Evolutionary conservation across 2,113 vertebrate species (phyloP).

Genomic region (Bos taurus): DNA sequence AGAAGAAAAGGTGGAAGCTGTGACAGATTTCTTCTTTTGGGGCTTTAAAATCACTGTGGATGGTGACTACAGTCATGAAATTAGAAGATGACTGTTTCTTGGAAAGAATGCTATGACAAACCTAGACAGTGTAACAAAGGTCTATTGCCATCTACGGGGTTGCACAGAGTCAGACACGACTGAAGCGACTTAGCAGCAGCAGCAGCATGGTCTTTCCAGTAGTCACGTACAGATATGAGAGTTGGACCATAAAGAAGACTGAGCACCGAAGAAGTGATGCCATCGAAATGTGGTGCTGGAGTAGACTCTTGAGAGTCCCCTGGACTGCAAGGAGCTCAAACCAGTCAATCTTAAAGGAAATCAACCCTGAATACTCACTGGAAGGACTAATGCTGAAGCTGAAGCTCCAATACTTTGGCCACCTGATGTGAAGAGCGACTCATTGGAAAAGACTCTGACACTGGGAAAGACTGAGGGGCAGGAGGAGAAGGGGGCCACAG

Average conservation of each 20-base stretch:
- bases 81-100: background rate
- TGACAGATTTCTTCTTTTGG: background rate
- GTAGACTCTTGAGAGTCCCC: background rate
- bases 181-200: no score
- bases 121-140: background rate
- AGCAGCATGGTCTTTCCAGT: background rate
- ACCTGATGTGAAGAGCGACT: background rate
- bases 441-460: background rate
- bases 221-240: background rate
- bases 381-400: background rate
- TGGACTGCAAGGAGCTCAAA: background rate
- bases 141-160: no score
- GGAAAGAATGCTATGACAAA: background rate
- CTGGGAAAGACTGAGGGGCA: background rate
- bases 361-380: background rate
- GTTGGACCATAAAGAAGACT: background rate
- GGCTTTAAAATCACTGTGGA: background rate
- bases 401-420: background rate
- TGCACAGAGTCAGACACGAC: no score
- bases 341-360: background rate
- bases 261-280: background rate
- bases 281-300: background rate
- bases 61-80: background rate
- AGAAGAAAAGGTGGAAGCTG: background rate
- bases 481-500: background rate